phyloP scores from a whole-genome alignment of 2,888 invertebrate species.

The Cacoxenus indagator region DNA sequence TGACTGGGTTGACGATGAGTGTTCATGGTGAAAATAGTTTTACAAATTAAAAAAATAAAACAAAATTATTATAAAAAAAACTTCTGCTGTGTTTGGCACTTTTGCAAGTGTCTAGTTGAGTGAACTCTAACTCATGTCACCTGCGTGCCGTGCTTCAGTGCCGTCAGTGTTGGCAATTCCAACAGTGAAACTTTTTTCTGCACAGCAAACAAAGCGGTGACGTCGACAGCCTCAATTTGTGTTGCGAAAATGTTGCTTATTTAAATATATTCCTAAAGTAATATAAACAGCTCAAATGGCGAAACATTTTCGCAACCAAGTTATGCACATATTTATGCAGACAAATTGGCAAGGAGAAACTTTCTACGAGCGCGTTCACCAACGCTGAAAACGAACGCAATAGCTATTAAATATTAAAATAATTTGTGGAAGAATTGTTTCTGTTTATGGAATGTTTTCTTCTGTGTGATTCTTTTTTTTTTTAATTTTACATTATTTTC shows the following conservation, averaged over 20 bases:
- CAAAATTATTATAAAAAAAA: neutral
- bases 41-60: neutral
- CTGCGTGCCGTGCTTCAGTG: neutral
- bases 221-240: constrained; percentile 56
- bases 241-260: constrained; percentile 31
- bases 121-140: neutral
- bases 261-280: constrained; percentile 14
- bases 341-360: constrained; percentile 31
- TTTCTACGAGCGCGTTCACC: constrained; percentile 8
- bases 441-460: constrained; percentile 40
- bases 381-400: constrained; percentile 5
- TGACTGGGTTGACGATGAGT: neutral
- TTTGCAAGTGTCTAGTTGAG: constrained; percentile 1
- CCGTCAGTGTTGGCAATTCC: neutral
- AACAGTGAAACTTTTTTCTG: neutral
- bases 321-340: constrained; percentile 54
- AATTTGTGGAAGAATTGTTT: constrained; percentile 41
- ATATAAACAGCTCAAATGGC: neutral
- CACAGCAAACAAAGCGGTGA: neutral
- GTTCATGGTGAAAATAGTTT: constrained; percentile 3
- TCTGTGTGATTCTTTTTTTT: neutral
- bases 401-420: constrained; percentile 30
- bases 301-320: constrained; percentile 11
- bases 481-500: neutral
- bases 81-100: constrained; percentile 12